These are phyloP conservation scores for Limenitis camilla DNA, from an alignment of 2,888 invertebrate species.

Conservation along the genomic window DNA sequence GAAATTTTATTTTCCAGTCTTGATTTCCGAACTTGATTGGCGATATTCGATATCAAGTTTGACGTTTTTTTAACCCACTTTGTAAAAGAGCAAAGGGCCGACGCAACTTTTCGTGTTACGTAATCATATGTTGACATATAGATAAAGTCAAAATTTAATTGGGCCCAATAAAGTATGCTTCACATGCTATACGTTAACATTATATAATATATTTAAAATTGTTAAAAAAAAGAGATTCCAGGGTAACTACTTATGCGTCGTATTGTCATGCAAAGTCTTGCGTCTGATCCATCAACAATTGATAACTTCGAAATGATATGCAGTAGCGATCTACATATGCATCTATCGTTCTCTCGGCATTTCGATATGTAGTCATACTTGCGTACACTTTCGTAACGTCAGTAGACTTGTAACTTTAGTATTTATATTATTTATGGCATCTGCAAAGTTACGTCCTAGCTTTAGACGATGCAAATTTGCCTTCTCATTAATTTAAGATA, in stretches of 20 bases:
- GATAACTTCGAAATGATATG: no score
- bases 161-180: slow-evolving; percentile 13
- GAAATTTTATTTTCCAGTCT: slow-evolving; percentile 21
- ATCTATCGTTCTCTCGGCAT: no score
- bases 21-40: slow-evolving; percentile 24
- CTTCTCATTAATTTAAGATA: not conserved
- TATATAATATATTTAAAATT: no score
- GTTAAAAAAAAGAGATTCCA: no score
- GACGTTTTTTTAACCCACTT: slow-evolving; percentile 24
- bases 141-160: slow-evolving; percentile 24
- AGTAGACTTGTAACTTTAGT: not conserved
- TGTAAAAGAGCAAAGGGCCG: slow-evolving; percentile 24
- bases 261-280: no score
- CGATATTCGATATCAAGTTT: slow-evolving; percentile 25
- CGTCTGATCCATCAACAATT: no score
- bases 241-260: no score
- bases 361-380: no score
- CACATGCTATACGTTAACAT: not conserved
- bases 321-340: no score
- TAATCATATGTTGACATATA: slow-evolving; percentile 25
- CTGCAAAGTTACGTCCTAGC: no score
- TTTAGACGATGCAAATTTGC: not conserved
- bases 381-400: not conserved
- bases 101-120: slow-evolving; percentile 21
- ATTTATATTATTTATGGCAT: not conserved